Percentiles rank a stretch among this genome's conserved stretches.
These are phyloP conservation scores for Chlorops oryzae DNA, from an alignment of 1,140 invertebrate species.

Conservation along the genomic window DNA sequence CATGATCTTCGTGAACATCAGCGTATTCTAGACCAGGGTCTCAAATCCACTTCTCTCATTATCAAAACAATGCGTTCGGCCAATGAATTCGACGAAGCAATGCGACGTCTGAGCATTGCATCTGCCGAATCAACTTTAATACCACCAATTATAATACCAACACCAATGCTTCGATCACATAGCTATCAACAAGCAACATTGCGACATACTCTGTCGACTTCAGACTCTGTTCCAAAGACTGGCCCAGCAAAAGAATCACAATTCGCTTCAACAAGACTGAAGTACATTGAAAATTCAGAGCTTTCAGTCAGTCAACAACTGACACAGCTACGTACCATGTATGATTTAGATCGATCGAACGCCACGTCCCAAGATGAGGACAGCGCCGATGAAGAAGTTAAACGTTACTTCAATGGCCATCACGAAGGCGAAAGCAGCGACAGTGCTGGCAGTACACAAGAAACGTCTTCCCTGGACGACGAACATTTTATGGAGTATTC, in stretches of 20 bases:
- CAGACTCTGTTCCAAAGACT: not conserved
- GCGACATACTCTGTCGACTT: slow-evolving; percentile 13
- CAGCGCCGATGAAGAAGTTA: slow-evolving; percentile 45
- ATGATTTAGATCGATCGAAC: slow-evolving; percentile 33
- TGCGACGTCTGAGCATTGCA: slow-evolving; percentile 42
- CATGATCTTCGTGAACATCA: slow-evolving; percentile 39
- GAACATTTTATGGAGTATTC: slow-evolving; percentile 32
- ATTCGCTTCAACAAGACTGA: slow-evolving; percentile 31
- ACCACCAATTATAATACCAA: slow-evolving; percentile 33
- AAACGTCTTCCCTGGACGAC: slow-evolving; percentile 33
- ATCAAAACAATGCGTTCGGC: slow-evolving; percentile 45
- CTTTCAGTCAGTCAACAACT: slow-evolving; percentile 41
- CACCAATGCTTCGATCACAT: slow-evolving; percentile 37
- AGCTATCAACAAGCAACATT: slow-evolving; percentile 35
- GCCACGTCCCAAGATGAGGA: slow-evolving; percentile 20
- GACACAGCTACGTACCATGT: slow-evolving; percentile 34
- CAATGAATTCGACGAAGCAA: slow-evolving; percentile 44
- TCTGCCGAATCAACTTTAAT: slow-evolving; percentile 37
- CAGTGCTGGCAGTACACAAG: slow-evolving; percentile 40
- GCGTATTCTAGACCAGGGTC: slow-evolving; percentile 37
- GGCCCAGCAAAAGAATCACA: slow-evolving; percentile 12
- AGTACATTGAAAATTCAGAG: slow-evolving; percentile 33
- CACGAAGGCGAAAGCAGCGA: slow-evolving; percentile 23
- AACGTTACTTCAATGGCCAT: slow-evolving; percentile 33
- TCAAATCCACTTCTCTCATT: slow-evolving; percentile 45